These are phyloP conservation scores for Centrocercus urophasianus DNA, from an alignment of 2,113 vertebrate species.

Conservation along the genomic window DNA sequence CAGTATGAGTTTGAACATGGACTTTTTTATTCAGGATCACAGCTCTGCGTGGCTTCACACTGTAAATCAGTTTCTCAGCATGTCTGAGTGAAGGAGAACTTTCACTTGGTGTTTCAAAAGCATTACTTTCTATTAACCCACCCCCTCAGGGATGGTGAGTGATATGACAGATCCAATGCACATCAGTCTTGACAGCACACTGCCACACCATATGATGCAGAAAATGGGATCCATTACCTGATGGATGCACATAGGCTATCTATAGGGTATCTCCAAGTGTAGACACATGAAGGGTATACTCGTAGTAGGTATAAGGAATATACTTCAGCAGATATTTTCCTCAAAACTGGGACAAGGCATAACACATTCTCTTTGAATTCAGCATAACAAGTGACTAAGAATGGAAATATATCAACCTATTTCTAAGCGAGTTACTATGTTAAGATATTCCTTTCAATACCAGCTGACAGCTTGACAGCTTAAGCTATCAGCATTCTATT, in stretches of 20 bases:
- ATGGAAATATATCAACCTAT: not conserved
- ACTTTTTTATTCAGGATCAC: not conserved
- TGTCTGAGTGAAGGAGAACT: not conserved
- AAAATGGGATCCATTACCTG: not conserved
- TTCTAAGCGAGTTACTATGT: not conserved
- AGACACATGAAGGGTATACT: not conserved
- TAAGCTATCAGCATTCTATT: not conserved
- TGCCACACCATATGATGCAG: not conserved
- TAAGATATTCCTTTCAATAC: not conserved
- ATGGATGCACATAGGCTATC: not conserved
- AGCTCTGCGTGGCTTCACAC: not conserved
- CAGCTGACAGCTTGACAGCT: not conserved
- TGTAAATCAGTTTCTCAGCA: not conserved
- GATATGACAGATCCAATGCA: not conserved
- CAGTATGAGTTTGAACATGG: not conserved
- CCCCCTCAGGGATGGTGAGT: not conserved
- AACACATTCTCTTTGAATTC: not conserved
- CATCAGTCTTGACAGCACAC: not conserved
- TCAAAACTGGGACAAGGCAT: not conserved
- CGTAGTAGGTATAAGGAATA: not conserved
- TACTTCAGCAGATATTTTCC: not conserved
- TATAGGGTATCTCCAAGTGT: not conserved
- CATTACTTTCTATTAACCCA: not conserved
- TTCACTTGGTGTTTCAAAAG: not conserved
- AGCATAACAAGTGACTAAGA: not conserved